Percentiles rank a stretch among this genome's conserved stretches.
These are phyloP conservation scores for Helogale parvula DNA, from an alignment of 2,113 vertebrate species.

Conservation along the genomic window DNA sequence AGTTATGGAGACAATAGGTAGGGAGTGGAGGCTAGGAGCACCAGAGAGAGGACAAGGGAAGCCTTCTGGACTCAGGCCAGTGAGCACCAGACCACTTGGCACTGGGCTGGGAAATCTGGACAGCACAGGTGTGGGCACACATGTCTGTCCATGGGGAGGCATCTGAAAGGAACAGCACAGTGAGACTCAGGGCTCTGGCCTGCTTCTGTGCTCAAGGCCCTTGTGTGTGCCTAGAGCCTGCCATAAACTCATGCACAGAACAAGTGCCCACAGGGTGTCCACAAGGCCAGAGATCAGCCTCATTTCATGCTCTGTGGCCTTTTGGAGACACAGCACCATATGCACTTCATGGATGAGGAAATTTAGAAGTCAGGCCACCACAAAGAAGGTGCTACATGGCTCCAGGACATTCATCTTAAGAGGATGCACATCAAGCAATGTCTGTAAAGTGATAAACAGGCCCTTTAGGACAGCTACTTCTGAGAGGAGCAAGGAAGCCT, in stretches of 20 bases:
- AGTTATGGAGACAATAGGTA: neutral
- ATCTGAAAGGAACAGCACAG: neutral
- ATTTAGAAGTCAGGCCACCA: neutral
- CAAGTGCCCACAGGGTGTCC: neutral
- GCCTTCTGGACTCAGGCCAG: neutral
- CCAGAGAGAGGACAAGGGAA: neutral
- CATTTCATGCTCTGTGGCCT: too few relatives aligned
- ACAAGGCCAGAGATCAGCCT: neutral
- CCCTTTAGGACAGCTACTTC: neutral
- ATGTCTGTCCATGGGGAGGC: neutral
- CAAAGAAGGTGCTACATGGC: neutral
- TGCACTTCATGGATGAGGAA: neutral
- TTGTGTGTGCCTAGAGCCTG: neutral
- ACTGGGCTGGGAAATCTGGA: neutral
- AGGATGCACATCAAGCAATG: neutral
- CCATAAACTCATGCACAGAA: neutral
- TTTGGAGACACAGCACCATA: neutral
- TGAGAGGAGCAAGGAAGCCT: rapidly evolving
- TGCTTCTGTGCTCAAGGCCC: neutral
- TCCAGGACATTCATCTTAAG: neutral
- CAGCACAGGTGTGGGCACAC: neutral
- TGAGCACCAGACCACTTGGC: neutral
- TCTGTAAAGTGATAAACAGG: neutral
- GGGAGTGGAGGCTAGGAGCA: neutral
- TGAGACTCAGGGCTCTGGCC: neutral